These are phyloP conservation scores for Antennarius striatus DNA, from an alignment of 2,113 vertebrate species.

Conservation along the genomic window DNA sequence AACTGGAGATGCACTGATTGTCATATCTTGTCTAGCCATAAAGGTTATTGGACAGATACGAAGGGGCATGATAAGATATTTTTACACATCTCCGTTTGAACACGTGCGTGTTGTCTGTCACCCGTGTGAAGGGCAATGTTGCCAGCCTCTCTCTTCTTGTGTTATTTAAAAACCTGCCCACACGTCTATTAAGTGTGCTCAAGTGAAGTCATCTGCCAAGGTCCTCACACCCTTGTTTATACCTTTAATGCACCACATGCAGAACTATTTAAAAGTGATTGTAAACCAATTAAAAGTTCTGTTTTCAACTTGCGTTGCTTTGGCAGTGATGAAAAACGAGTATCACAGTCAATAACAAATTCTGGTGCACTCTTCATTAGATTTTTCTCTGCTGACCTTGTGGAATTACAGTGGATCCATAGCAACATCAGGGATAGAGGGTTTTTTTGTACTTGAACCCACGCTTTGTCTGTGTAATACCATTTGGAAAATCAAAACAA, in stretches of 20 bases:
- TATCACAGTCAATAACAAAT: background rate
- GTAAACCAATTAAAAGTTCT: constrained; percentile 4
- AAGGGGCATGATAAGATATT: constrained; percentile 1
- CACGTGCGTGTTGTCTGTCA: background rate
- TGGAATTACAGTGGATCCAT: constrained; percentile 13
- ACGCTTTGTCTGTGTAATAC: constrained; percentile 38
- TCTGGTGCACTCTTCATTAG: background rate
- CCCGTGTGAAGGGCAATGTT: background rate
- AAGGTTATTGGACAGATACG: constrained; percentile 38
- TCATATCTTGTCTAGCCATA: constrained; percentile 23
- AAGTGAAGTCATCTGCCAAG: background rate
- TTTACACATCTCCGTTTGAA: constrained; percentile 5
- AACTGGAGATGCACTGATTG: constrained; percentile 11
- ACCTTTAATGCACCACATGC: background rate
- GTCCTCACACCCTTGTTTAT: background rate
- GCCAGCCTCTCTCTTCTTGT: background rate
- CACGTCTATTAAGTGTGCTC: background rate
- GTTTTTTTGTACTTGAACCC: constrained; percentile 55
- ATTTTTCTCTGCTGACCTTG: background rate
- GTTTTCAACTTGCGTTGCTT: background rate
- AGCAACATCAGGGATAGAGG: background rate
- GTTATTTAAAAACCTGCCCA: background rate
- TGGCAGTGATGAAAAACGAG: constrained; percentile 1
- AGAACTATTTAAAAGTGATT: constrained; percentile 15
- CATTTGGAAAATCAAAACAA: constrained; percentile 20